phyloP scores from a whole-genome alignment of 2,113 vertebrate species.

The Neogale vison region DNA sequence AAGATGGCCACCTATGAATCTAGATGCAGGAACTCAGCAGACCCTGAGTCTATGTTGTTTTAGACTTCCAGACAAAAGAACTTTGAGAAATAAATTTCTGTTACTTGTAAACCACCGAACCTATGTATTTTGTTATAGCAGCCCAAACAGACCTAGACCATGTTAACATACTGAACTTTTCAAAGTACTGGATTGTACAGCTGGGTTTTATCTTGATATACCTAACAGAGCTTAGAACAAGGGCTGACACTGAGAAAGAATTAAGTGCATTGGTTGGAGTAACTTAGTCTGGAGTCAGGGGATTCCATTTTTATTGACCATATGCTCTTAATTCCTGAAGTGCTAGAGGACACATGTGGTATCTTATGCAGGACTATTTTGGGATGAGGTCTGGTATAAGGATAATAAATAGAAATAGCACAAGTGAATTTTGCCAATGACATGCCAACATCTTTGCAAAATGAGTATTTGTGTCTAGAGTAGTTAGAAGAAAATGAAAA shows the following conservation, averaged over 20 bases:
- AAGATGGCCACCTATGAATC: not conserved
- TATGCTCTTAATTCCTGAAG: conserved; percentile 75
- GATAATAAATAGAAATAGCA: conserved; percentile 72
- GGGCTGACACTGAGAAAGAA: not conserved
- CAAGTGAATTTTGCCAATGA: conserved; percentile 70
- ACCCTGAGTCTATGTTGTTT: not conserved
- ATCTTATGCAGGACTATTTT: conserved; percentile 70
- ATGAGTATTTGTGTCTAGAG: conserved; percentile 34
- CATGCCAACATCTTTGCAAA: conserved; percentile 60
- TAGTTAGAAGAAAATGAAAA: conserved; percentile 55
- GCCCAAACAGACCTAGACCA: not conserved
- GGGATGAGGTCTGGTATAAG: conserved; percentile 67
- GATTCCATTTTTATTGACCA: conserved; percentile 76
- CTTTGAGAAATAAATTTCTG: not conserved
- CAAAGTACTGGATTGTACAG: not conserved
- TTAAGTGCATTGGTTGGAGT: not conserved
- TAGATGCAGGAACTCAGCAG: not conserved
- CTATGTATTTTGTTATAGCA: not conserved
- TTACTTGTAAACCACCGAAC: not conserved
- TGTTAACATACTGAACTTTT: not conserved
- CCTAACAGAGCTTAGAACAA: not conserved
- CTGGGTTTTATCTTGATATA: not conserved
- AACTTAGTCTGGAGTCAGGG: conserved; percentile 48
- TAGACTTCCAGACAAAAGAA: not conserved
- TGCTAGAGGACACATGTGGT: conserved; percentile 60